Base-by-base conservation (phyloP, 2,797 vertebrate genomes). In the Erethizon dorsatum region DNA sequence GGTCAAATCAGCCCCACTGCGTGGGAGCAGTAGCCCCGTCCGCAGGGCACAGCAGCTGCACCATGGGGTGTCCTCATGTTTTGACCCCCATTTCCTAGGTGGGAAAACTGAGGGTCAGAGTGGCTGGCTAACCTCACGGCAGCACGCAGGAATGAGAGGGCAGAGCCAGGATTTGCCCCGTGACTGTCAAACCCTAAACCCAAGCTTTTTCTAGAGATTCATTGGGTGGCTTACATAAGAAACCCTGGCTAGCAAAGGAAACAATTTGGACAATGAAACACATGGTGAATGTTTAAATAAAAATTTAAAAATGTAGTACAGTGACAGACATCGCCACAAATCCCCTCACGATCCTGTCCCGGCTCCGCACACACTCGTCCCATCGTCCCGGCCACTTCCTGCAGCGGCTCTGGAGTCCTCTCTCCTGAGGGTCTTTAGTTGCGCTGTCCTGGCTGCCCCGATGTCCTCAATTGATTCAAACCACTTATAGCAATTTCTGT, bases 1-100 rank as follows among this genome's bases (percentile, higher is more conserved):
- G 59, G 52, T 71, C 79, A 94, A 95, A 56, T 73, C 82, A 93
- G 63, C 78, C 96, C 88, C 88, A 86, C 56, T n/a, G 24, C 28
- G 28, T 45, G 79, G 79, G 47, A 83, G 33, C 61, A 73, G 79
- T 31, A 77, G 71, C 33, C 54, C 93, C 37, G 18, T 61, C 28
- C 67, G n/a, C 33, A 79, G 54, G 83, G 47, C 20, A 77, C 20
- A n/a, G 28, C 52, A 88, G 41, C 71, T n/a, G 80, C 1, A 24
- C 82, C n/a, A 56, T 10, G n/a, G 33, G 69, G 71, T 65, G 61
- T 90, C 37, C 83, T 80, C 37, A 37, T 28, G 33, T 83, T 71
- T 61, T 52, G 17, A 71, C 87, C 6, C 69, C 69, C 77, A 84
- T 88, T 80, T 87, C 79, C 67, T 22, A 96, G 89, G 84, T 77